Evolutionary conservation across 2,888 invertebrate genomes (phyloP), one percentile per base, ranked within the genome.

Genomic region (Dyspetes luteomarginatus): DNA sequence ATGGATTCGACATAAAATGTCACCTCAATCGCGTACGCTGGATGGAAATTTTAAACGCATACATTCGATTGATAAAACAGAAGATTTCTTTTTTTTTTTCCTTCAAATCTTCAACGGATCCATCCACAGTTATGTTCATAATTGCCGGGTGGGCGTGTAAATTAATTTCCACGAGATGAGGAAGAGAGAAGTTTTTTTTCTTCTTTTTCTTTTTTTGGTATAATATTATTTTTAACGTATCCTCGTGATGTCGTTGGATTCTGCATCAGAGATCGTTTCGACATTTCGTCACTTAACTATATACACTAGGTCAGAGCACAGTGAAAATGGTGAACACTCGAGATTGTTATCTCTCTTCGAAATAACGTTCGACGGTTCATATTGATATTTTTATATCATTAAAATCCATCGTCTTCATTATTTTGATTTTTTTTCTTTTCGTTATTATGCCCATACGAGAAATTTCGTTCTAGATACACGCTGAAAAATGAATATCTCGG

Each of bases 221-320:
- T 73, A 75, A 68, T 64, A 75, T 64, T 15, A 56, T 72, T 72
- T 58, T 43, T 55, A 77, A 77, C 72, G 41, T 75, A 75, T 71
- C 7, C 12, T 48, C 24, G 45, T 62, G 56, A 65, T 65, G 65
- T 65, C 78, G 36, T 55, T 73, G 36, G 72, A 68, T 58, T 67
- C 52, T 48, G n/a, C 5, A 24, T 12, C 36, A 68, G 56, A 36
- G 62, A 67, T 62, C 55, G n/a, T 62, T 72, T 28, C 55, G 41
- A 64, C 22, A 43, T 17, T 72, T 55, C 12, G 69, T 60, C 55
- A 71, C 65, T 76, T 83, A 83, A 74, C 78, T 83, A 83, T 83
- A 24, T 83, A 83, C 83, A 83, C 78, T 80, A 71, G n/a, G 52
- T 62, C 60, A 50, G 67, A 68, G 73, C 77, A 73, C 50, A 73